Base-by-base conservation (phyloP, 2,888 invertebrate genomes). In the Tetragonula carbonaria region DNA sequence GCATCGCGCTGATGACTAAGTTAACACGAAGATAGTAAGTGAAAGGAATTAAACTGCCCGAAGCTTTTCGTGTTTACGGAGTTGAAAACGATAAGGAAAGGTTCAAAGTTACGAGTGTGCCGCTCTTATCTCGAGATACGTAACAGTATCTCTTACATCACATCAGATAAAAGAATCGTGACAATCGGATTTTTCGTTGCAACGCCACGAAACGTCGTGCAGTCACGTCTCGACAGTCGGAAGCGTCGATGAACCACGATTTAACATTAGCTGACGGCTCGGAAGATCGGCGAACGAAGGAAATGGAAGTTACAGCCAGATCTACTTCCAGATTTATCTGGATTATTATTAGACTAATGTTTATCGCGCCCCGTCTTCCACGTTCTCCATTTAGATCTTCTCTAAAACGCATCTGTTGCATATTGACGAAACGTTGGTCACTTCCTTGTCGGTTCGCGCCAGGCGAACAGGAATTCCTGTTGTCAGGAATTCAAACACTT, bases 311-410 rank as follows among this genome's bases (percentile, higher is more conserved):
- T 74, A 74, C 66, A 72, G 74, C 51, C 63, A 75, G 74, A 77
- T 80, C 80, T 71, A 45, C 66, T 23, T 53, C 80, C 80, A 71
- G 77, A 84, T 85, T 80, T 73, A 72, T 71, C 77, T 51, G 62
- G 66, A 84, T 84, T 85, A 85, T 85, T 84, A 84, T 78, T 84
- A 84, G 85, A 84, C 71, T 71, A 80, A 68, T 80, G 84, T 85
- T 80, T 85, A 85, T 82, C 80, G 72, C 59, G 33, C 59, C 67
- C 50, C 71, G 51, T 71, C 74, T 45, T 1, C n/a, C 57, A 16
- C 16, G 62, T 59, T 65, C 75, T 51, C 74, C 53, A 65, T 73
- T 80, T 76, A 63, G 72, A 59, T 28, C 45, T 23, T 57, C 45
- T 59, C 51, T 65, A 16, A 82, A 74, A 80, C 51, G 82, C 82